These are phyloP conservation scores for Rhamphomyia laevipes DNA, from an alignment of 2,888 invertebrate genomes.

Conservation along the genomic window DNA sequence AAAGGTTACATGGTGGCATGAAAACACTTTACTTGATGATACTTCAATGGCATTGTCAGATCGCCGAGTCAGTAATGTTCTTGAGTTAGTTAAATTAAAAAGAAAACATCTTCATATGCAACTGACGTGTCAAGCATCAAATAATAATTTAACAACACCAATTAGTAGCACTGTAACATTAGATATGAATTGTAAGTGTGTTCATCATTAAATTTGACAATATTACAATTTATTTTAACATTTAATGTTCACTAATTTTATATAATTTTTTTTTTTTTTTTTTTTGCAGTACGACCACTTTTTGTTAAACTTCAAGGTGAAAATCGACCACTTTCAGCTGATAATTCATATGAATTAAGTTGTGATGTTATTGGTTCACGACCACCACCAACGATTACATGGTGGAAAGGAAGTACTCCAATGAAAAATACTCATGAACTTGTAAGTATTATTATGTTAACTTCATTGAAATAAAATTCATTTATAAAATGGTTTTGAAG, in stretches of 20 bases:
- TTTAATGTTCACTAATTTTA: neutral
- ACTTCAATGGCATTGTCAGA: constrained; percentile 48
- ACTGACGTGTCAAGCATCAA: constrained; percentile 56
- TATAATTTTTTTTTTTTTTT: constrained; percentile 9
- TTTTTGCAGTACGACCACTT: constrained; percentile 55
- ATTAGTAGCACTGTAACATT: constrained; percentile 53
- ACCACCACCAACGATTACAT: constrained; percentile 63
- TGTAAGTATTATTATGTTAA: constrained; percentile 50
- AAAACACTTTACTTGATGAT: constrained; percentile 49
- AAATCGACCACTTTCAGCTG: constrained; percentile 59
- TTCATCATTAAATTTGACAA: no score
- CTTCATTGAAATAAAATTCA: no score
- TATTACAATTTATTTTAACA: neutral
- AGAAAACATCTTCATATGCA: constrained; percentile 50
- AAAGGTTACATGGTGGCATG: constrained; percentile 54
- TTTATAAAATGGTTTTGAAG: no score
- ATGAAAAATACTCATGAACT: constrained; percentile 54
- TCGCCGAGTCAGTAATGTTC: constrained; percentile 50
- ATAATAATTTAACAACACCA: constrained; percentile 55
- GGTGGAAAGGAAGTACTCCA: constrained; percentile 62
- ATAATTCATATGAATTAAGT: constrained; percentile 55
- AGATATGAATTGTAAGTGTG: constrained; percentile 56
- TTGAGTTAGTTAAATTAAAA: constrained; percentile 48
- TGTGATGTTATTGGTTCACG: constrained; percentile 64
- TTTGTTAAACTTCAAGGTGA: constrained; percentile 56